These are phyloP conservation scores for Microcebus griseorufus DNA, from an alignment of 2,113 vertebrate species.

Conservation along the genomic window DNA sequence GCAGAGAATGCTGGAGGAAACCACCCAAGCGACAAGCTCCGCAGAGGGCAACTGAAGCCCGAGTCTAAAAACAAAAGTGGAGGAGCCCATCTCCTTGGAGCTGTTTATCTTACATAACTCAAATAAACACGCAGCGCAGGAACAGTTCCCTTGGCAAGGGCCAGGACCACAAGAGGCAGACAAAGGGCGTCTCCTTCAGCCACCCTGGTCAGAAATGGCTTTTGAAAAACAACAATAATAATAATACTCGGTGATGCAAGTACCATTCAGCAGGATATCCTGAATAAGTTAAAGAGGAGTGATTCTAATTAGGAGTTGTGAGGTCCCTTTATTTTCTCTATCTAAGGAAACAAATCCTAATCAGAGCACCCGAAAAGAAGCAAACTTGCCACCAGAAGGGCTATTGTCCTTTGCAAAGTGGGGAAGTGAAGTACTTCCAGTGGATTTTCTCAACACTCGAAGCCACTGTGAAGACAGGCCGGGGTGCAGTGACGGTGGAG, in stretches of 20 bases:
- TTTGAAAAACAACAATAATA: neutral
- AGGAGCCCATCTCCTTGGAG: slow-evolving; percentile 71
- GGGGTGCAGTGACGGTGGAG: neutral
- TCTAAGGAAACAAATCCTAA: neutral
- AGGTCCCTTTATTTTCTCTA: neutral
- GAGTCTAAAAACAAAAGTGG: slow-evolving; percentile 27
- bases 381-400: neutral
- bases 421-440: neutral
- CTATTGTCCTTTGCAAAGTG: neutral
- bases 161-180: neutral
- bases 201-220: neutral
- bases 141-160: neutral
- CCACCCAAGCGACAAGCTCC: slow-evolving; percentile 22
- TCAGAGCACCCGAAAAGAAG: neutral
- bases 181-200: neutral
- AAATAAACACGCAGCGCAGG: slow-evolving; percentile 54
- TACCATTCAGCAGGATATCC: neutral
- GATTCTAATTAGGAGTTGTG: neutral
- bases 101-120: slow-evolving; percentile 75
- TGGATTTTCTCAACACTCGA: neutral
- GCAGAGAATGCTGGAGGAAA: neutral
- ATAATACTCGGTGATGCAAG: neutral
- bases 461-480: neutral
- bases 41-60: slow-evolving; percentile 46
- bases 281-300: neutral